Conservation (phyloP, 2,797 vertebrate genomes). For the Rhynchotus rufescens region DNA sequence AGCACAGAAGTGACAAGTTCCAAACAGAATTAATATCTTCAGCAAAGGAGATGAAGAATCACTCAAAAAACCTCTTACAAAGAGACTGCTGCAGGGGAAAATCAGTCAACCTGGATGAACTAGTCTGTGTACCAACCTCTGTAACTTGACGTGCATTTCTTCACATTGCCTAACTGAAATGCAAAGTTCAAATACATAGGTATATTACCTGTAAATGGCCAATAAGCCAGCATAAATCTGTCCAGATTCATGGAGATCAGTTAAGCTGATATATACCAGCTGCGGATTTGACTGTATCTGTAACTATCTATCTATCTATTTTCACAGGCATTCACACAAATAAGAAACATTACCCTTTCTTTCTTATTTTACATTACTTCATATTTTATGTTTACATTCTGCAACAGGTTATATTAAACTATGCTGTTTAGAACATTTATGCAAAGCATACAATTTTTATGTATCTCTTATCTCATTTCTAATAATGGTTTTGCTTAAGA, state of each 20-base stretch:
- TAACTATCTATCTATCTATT: neutral
- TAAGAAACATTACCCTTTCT: neutral
- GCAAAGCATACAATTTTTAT: neutral
- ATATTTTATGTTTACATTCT: neutral
- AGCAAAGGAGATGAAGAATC: conserved; percentile 68
- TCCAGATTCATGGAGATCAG: neutral
- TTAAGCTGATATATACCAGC: neutral
- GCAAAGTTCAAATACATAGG: conserved; percentile 18
- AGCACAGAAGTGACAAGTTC: conserved; percentile 41
- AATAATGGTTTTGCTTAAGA: neutral
- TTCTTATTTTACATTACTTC: neutral
- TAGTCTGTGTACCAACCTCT: conserved; percentile 35
- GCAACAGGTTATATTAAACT: neutral
- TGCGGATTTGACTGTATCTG: neutral
- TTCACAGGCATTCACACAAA: neutral
- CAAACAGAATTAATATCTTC: conserved; percentile 60
- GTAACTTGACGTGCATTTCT: conserved; percentile 50
- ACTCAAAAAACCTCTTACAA: conserved; percentile 50
- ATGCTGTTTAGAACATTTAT: neutral
- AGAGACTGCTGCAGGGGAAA: conserved; percentile 61
- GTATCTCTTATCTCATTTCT: neutral
- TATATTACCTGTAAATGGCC: conserved; percentile 46
- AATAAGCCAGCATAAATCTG: conserved; percentile 37
- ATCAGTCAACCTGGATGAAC: conserved; percentile 61
- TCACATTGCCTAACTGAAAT: conserved; percentile 56